phyloP scores from a whole-genome alignment of 1,140 invertebrate genomes.

The Diorhabda elongata region DNA sequence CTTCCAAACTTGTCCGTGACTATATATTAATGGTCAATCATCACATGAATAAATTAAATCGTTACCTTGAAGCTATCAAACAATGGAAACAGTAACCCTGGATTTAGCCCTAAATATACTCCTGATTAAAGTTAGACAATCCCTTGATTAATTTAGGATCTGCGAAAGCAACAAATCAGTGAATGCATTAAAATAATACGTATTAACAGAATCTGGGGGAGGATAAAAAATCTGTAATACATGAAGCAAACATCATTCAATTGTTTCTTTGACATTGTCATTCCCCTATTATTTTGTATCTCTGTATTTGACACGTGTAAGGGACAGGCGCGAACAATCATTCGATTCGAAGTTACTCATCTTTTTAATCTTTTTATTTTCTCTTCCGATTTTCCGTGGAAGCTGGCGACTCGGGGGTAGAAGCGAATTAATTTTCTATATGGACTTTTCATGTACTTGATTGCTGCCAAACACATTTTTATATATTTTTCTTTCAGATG shows the following conservation, averaged over 20 bases:
- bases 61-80: neutral
- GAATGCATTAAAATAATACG: conserved; percentile 20
- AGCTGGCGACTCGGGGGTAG: conserved; percentile 21
- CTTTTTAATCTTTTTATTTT: conserved; percentile 35
- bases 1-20: too few species aligned
- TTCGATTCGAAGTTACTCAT: conserved; percentile 31
- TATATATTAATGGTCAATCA: too few species aligned
- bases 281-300: conserved; percentile 31
- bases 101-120: neutral
- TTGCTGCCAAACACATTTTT: conserved; percentile 20
- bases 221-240: conserved; percentile 32
- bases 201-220: conserved; percentile 16
- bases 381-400: conserved; percentile 24
- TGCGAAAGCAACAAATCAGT: conserved; percentile 10
- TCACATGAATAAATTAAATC: too few species aligned
- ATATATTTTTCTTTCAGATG: neutral
- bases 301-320: conserved; percentile 32
- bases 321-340: conserved; percentile 27
- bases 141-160: conserved; percentile 15
- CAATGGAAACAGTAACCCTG: neutral
- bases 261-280: conserved; percentile 22
- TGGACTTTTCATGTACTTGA: conserved; percentile 26
- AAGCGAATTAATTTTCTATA: conserved; percentile 29
- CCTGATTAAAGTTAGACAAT: conserved; percentile 8
- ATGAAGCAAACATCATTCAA: conserved; percentile 34